These are phyloP conservation scores for Peucedramus taeniatus DNA, from an alignment of 2,113 vertebrate species.

Conservation along the genomic window DNA sequence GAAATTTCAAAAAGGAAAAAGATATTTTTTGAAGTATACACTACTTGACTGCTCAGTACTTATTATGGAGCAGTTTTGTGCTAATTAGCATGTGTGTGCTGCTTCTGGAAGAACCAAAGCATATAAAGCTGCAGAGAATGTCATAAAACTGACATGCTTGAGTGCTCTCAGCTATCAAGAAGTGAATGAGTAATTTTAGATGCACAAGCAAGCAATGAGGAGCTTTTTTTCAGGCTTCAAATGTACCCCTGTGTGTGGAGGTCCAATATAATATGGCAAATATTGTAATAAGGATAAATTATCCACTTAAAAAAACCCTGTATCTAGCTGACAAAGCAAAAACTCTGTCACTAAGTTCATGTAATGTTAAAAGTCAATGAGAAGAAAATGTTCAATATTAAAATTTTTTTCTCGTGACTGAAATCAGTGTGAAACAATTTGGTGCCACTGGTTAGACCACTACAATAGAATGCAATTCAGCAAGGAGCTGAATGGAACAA, in stretches of 20 bases:
- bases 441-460: background rate
- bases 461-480: background rate
- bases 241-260: background rate
- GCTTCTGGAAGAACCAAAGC: background rate
- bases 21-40: background rate
- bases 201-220: background rate
- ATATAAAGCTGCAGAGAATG: background rate
- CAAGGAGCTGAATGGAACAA: background rate
- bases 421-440: background rate
- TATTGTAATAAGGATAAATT: background rate
- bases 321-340: background rate
- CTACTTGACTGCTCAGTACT: background rate
- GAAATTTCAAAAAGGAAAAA: background rate
- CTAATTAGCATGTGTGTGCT: background rate
- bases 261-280: background rate
- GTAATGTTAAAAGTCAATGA: background rate
- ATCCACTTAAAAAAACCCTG: fast-evolving
- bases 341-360: background rate
- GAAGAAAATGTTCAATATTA: background rate
- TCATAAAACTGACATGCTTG: background rate
- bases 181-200: background rate
- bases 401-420: background rate
- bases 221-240: background rate
- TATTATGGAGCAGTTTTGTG: background rate
- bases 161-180: background rate